A percentile compares a stretch with the other conserved stretches of the same genome.
Conservation (phyloP, 2,888 invertebrate species). For the Cyclophora albipunctata region DNA sequence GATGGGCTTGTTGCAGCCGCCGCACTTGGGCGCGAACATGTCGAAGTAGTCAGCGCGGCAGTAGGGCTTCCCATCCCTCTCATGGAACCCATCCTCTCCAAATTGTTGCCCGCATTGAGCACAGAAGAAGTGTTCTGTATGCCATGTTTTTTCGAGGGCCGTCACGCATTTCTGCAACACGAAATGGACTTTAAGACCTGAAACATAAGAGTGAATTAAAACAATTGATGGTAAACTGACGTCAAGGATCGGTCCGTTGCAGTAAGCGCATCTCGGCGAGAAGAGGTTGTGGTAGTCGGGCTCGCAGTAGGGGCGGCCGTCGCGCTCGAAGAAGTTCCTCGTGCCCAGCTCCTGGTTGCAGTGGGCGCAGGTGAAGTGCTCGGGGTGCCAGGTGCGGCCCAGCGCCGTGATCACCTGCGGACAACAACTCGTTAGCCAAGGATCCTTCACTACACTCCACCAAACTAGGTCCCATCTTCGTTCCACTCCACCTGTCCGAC, state of each 20-base stretch:
- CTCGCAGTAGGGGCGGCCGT: constrained; percentile 98
- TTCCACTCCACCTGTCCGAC: constrained; percentile 87
- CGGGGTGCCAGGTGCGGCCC: constrained; percentile 99
- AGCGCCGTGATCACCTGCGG: constrained; percentile 91
- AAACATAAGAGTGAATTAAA: neutral
- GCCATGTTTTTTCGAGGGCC: constrained; percentile 98
- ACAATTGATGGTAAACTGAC: constrained; percentile 74
- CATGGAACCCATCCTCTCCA: constrained; percentile 98
- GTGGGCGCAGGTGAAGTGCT: constrained; percentile 98
- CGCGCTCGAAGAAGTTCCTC: constrained; percentile 98
- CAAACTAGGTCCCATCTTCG: constrained; percentile 1
- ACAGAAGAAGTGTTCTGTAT: constrained; percentile 99
- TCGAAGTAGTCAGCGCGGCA: constrained; percentile 97
- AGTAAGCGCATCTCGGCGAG: constrained; percentile 98
- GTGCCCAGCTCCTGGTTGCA: constrained; percentile 98
- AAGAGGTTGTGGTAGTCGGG: constrained; percentile 98
- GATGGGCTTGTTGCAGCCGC: constrained; percentile 95
- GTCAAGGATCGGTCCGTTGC: constrained; percentile 98
- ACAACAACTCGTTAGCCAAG: constrained; percentile 12
- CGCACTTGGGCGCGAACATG: constrained; percentile 98
- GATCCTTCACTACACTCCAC: constrained; percentile 1
- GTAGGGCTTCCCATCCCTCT: constrained; percentile 95
- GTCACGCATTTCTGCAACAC: constrained; percentile 96
- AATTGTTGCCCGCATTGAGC: constrained; percentile 97
- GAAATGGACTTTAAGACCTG: constrained; percentile 25